Percentiles rank a stretch among this genome's conserved stretches.
These are phyloP conservation scores for Drosophila emarginata DNA, from an alignment of 2,888 invertebrate genomes.

Conservation along the genomic window DNA sequence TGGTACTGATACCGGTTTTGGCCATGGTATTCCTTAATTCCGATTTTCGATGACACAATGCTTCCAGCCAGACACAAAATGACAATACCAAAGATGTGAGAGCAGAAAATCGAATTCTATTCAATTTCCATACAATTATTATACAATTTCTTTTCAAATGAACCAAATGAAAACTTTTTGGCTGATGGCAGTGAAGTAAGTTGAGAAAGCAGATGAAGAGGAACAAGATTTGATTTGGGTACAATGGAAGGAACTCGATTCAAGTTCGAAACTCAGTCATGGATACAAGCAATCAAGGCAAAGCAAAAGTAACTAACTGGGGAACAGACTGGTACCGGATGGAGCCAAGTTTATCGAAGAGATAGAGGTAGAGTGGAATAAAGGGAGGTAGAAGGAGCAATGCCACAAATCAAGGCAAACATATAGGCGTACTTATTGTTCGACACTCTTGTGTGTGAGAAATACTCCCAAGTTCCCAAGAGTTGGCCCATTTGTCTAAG, in stretches of 20 bases:
- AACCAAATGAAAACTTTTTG: conserved; percentile 48
- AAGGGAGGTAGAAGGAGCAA: not conserved
- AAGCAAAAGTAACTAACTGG: conserved; percentile 37
- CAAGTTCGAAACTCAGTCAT: conserved; percentile 32
- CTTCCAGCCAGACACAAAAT: conserved; percentile 4
- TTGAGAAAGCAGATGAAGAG: not conserved
- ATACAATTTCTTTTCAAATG: conserved; percentile 55
- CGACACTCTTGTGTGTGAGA: conserved; percentile 25
- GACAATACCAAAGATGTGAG: conserved; percentile 11
- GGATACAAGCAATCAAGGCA: conserved; percentile 59
- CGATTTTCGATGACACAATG: conserved; percentile 7
- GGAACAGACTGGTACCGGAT: conserved; percentile 11
- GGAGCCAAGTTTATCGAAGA: conserved; percentile 6
- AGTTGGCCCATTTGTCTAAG: not conserved
- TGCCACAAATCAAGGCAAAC: conserved; percentile 51
- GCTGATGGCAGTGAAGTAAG: not conserved
- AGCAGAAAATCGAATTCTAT: conserved; percentile 47
- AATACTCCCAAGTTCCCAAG: conserved; percentile 36
- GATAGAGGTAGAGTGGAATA: not conserved
- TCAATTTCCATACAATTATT: conserved; percentile 73
- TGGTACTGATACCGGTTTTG: not conserved
- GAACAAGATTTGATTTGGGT: conserved; percentile 42
- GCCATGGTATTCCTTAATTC: conserved; percentile 1
- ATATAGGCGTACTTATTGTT: conserved; percentile 51
- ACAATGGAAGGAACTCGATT: conserved; percentile 25